Percentiles rank a stretch among this genome's conserved stretches.
Evolutionary conservation across 1,140 invertebrate genomes (phyloP).

Genomic region (Drosophila teissieri): DNA sequence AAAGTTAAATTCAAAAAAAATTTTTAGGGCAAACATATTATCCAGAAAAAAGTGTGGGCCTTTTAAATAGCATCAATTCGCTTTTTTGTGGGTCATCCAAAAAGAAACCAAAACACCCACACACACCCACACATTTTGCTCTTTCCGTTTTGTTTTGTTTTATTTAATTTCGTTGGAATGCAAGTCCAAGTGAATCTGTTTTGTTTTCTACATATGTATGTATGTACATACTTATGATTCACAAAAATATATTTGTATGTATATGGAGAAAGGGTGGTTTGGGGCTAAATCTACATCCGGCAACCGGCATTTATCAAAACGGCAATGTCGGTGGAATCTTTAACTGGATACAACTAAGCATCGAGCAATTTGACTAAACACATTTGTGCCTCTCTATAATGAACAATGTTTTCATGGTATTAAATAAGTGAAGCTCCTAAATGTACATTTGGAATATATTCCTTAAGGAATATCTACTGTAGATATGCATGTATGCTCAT

Average conservation of each 20-base stretch:
- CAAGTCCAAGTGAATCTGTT: conserved; percentile 1
- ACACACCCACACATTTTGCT: neutral
- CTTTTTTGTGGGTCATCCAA: conserved; percentile 25
- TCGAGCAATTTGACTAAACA: neutral
- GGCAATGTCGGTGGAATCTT: neutral
- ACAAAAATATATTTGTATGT: conserved; percentile 1
- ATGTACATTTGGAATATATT: neutral
- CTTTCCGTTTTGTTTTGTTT: conserved; percentile 5
- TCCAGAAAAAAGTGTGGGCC: neutral
- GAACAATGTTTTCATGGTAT: neutral
- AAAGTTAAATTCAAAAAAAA: no score
- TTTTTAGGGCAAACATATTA: neutral
- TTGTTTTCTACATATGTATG: neutral
- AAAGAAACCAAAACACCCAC: conserved; percentile 17
- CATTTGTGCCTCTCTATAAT: neutral
- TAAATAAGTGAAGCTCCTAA: neutral
- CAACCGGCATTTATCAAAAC: neutral
- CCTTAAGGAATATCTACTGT: neutral
- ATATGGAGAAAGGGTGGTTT: neutral
- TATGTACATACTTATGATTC: conserved; percentile 7
- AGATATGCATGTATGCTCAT: neutral
- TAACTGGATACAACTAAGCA: conserved; percentile 1
- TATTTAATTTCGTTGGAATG: conserved; percentile 11
- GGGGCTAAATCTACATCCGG: conserved; percentile 3
- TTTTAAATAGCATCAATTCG: conserved; percentile 2